Base-by-base conservation (phyloP, 1,140 invertebrate species). In the Vanessa tameamea region DNA sequence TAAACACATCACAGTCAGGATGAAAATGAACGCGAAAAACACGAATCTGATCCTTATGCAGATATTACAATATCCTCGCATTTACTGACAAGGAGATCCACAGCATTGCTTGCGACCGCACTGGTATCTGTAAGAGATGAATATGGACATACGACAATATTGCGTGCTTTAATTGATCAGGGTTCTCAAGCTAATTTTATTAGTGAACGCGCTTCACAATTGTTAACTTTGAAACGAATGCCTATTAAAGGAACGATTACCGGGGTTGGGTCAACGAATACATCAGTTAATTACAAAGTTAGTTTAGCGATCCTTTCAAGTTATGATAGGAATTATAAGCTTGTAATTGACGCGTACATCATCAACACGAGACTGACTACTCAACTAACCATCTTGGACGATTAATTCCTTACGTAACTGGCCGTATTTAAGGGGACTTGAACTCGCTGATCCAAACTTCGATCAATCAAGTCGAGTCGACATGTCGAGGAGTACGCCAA, bases 101-200 rank as follows among this genome's bases (percentile, higher is more conserved):
- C 37, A 64, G 47, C 26, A 64, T 47, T 64, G 13, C 43, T 23
- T 11, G 63, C 43, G 37, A 64, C 43, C 11, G 63, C n/a, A 12
- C 47, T 64, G 13, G 63, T 64, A 11, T 8, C 47, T 26, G 43
- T 64, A 16, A 47, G n/a, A 64, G 31, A 43, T 16, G 63, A 47
- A 47, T 16, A n/a, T n/a, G 53, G 66, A 23, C 12, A 43, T 37
- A 43, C 14, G 1, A 53, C 13, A 15, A 23, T 43, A 16, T 16
- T 68, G 31, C 50, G 66, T 31, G 23, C 66, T 47, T 53, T 55
- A 47, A 31, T 68, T 15, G 66, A 68, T 57, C 66, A 68, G 43
- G 66, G 51, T 14, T 68, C 66, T 2, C 66, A 68, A 57, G 51
- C 50, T 55, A 43, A 20, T 55, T 57, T 68, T 57, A 68, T 68